Evolutionary conservation across 2,888 invertebrate species (phyloP).

Genomic region (Latrodectus elegans): DNA sequence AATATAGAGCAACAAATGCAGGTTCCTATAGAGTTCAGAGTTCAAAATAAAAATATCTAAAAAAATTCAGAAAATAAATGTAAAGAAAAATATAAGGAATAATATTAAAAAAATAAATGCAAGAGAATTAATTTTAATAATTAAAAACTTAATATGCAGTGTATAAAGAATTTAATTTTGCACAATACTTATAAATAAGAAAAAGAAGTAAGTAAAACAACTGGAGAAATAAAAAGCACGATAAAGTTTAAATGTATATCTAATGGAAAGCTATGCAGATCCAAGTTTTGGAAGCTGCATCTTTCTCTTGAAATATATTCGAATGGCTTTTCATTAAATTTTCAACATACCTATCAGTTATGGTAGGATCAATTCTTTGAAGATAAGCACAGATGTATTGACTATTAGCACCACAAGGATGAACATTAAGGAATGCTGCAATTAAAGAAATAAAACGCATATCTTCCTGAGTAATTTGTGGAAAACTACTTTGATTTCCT

Average conservation of each 20-base stretch:
- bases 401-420: conserved; percentile 92
- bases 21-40: too few relatives aligned
- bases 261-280: conserved; percentile 83
- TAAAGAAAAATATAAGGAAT: too few relatives aligned
- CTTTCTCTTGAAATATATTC: conserved; percentile 87
- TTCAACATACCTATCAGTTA: conserved; percentile 85
- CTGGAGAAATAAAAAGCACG: not conserved
- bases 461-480: conserved; percentile 66
- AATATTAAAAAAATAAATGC: too few relatives aligned
- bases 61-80: too few relatives aligned
- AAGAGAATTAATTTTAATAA: too few relatives aligned
- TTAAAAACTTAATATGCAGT: too few relatives aligned
- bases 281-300: conserved; percentile 90
- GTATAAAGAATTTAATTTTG: too few relatives aligned
- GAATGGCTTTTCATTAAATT: conserved; percentile 84
- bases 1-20: too few relatives aligned
- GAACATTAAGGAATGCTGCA: conserved; percentile 92
- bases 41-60: too few relatives aligned
- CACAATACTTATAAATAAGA: too few relatives aligned
- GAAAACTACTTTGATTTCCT: not conserved
- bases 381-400: conserved; percentile 94
- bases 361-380: conserved; percentile 84
- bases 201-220: too few relatives aligned
- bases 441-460: conserved; percentile 79
- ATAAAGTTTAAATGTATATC: not conserved